A percentile compares a stretch with the other conserved stretches of the same genome.
Evolutionary conservation across 2,888 invertebrate species (phyloP).

Genomic region (Macaria notata): DNA sequence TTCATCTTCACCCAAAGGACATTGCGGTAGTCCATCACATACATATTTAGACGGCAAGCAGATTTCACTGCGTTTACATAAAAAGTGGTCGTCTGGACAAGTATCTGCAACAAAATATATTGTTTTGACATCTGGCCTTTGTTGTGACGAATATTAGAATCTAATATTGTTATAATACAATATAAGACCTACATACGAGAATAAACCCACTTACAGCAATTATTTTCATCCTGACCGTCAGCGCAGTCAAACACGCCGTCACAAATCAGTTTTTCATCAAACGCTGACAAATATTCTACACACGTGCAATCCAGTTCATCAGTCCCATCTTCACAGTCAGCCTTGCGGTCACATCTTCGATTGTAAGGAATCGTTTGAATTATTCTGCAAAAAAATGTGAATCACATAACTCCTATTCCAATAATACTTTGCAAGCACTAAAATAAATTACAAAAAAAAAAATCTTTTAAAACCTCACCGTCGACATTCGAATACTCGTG

Average conservation of each 20-base stretch:
- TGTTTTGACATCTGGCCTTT: no score
- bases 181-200: no score
- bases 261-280: constrained; percentile 84
- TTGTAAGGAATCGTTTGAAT: constrained; percentile 83
- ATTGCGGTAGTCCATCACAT: constrained; percentile 86
- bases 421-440: no score
- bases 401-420: no score
- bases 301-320: constrained; percentile 90
- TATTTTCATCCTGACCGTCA: constrained; percentile 88
- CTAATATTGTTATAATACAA: no score
- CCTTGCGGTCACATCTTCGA: constrained; percentile 85
- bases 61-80: constrained; percentile 84
- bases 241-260: constrained; percentile 88
- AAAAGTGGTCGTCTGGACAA: constrained; percentile 82
- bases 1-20: constrained; percentile 89
- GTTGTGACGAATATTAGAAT: no score
- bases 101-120: constrained; percentile 63
- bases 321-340: constrained; percentile 92
- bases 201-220: constrained; percentile 83
- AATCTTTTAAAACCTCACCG: constrained; percentile 52
- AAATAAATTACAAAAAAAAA: constrained; percentile 3
- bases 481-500: constrained; percentile 67
- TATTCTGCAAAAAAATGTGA: constrained; percentile 74
- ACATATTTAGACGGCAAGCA: constrained; percentile 84
- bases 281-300: constrained; percentile 83